These are phyloP conservation scores for Pitangus sulphuratus DNA, from an alignment of 2,797 vertebrate genomes.

Conservation along the genomic window DNA sequence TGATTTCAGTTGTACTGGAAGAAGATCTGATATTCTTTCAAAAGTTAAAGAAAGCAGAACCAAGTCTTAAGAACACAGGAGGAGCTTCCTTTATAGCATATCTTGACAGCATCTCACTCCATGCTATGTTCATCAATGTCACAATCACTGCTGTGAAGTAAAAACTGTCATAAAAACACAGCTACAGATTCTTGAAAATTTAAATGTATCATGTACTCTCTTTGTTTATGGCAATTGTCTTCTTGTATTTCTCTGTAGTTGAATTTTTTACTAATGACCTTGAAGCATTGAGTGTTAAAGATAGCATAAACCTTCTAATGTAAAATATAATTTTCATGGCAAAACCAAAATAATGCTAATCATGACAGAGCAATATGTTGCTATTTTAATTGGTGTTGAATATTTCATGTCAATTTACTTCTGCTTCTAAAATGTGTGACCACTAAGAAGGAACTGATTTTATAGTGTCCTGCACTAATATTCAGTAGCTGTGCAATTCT, in stretches of 20 bases:
- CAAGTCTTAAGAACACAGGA: background rate
- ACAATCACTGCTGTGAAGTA: background rate
- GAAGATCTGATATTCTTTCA: background rate
- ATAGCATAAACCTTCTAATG: background rate
- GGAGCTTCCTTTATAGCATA: background rate
- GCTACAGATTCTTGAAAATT: background rate
- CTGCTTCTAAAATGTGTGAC: background rate
- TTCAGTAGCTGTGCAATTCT: background rate
- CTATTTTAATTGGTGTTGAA: background rate
- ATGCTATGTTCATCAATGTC: background rate
- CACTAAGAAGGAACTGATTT: background rate
- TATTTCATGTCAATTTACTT: background rate
- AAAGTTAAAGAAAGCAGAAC: background rate
- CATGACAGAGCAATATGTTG: background rate
- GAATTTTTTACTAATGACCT: background rate
- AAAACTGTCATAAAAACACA: background rate
- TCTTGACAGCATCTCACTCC: background rate
- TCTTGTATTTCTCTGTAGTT: background rate
- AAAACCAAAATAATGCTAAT: background rate
- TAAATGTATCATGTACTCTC: background rate
- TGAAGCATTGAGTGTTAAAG: background rate
- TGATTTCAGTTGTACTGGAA: background rate
- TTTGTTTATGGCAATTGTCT: background rate
- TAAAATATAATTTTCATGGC: background rate
- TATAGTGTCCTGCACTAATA: background rate